Evolutionary conservation across 2,888 invertebrate species (phyloP).

Genomic region (Quadroppia sp.): DNA sequence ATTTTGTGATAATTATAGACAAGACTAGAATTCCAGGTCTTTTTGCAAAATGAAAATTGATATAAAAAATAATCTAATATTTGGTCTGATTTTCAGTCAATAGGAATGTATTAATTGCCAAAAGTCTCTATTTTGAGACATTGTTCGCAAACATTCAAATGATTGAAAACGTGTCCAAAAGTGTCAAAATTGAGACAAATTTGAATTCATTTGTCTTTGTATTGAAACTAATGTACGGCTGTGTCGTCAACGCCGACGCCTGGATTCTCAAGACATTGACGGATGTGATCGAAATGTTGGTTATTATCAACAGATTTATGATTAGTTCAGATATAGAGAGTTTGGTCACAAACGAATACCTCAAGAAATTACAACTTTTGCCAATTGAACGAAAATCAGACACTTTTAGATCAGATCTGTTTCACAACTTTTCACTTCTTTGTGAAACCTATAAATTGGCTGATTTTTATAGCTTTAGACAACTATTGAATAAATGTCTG

Average conservation of each 20-base stretch:
- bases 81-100: neutral
- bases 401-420: neutral
- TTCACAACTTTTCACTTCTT: neutral
- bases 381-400: neutral
- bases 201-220: neutral
- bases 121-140: neutral
- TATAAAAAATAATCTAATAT: neutral
- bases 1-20: neutral
- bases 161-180: neutral
- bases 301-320: neutral
- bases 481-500: neutral
- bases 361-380: constrained; percentile 1
- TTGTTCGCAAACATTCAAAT: neutral
- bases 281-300: neutral
- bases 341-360: neutral
- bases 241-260: neutral
- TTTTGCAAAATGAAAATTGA: neutral
- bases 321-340: neutral
- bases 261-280: neutral
- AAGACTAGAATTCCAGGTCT: constrained; percentile 2
- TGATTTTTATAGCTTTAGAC: neutral
- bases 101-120: neutral
- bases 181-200: neutral
- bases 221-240: constrained; percentile 5
- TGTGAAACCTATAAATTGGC: constrained; percentile 9